Base-by-base conservation (phyloP, 2,888 invertebrate genomes). In the Agriopis leucophaearia region DNA sequence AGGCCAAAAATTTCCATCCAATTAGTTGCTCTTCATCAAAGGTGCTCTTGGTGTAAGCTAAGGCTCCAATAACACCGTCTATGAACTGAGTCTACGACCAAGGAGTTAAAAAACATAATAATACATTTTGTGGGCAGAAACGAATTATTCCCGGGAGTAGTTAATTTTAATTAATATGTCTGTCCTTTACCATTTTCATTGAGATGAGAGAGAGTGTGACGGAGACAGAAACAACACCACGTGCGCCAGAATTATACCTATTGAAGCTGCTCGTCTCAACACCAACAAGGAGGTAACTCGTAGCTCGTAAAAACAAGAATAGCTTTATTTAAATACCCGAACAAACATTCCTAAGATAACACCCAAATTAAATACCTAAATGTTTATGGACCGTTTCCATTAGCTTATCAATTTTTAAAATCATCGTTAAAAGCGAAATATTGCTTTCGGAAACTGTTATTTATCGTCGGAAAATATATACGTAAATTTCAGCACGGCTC, bases 361-460 rank as follows among this genome's bases (percentile, higher is more conserved):
- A 42, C 51, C 50, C 52, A 59, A 55, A 48, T 56, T 13, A 51
- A 63, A 64, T 52, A 47, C 45, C 18, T 15, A 50, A 67, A 69
- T 65, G 57, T 70, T 68, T 61, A 70, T 58, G 59, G 60, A 68
- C 69, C 71, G 47, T 73, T 65, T 71, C 71, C 74, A 74, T 76
- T 74, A 74, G 71, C 73, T 74, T 74, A 76, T 74, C 73, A 72
- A 74, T 76, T 68, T 70, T 69, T 70, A 70, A 73, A 76, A 76
- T 74, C 74, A 72, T 67, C 73, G 74, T 74, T 74, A 73, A 72
- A 72, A 71, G 71, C 69, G 67, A 71, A 76, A 74, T 71, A 74
- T 71, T 70, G 72, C 76, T 51, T 69, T 62, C 68, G 76, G 76
- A 76, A 76, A 76, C 62, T 71, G 72, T 74, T 72, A 76, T 76